These are phyloP conservation scores for Petrocephalus sullivani DNA, from an alignment of 2,797 vertebrate genomes.

Conservation along the genomic window DNA sequence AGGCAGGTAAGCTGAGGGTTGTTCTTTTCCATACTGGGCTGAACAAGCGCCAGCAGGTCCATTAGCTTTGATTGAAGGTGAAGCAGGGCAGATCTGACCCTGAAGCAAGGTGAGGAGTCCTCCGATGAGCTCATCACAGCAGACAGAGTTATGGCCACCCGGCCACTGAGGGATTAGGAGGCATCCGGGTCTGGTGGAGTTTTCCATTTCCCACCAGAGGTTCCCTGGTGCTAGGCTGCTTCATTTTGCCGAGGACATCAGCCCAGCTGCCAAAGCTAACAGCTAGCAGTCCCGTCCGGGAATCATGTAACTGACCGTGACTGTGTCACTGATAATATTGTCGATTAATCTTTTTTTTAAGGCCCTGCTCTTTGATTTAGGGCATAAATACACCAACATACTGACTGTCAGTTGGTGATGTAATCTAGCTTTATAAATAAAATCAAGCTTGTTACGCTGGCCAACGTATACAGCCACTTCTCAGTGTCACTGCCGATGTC, in stretches of 20 bases:
- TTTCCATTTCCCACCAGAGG: neutral
- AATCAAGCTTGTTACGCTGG: neutral
- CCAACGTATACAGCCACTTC: neutral
- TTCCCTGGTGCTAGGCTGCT: neutral
- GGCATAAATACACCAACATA: neutral
- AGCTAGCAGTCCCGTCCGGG: neutral
- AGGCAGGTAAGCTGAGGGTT: conserved; percentile 20
- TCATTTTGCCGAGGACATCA: neutral
- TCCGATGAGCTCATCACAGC: conserved; percentile 51
- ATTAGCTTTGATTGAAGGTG: conserved; percentile 80
- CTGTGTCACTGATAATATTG: neutral
- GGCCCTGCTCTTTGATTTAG: neutral
- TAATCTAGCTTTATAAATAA: neutral
- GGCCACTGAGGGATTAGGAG: conserved; percentile 19
- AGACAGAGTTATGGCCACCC: conserved; percentile 51
- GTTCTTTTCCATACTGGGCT: conserved; percentile 41
- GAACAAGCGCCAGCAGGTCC: conserved; percentile 72
- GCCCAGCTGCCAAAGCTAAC: neutral
- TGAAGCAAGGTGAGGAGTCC: conserved; percentile 55
- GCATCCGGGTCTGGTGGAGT: neutral
- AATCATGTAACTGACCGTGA: neutral
- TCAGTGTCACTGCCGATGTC: neutral
- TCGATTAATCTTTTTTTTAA: neutral
- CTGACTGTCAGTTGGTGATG: neutral
- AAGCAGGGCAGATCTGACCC: conserved; percentile 59